Evolutionary conservation across 2,113 vertebrate genomes (phyloP).

Genomic region (Pomatorhinus ruficollis): DNA sequence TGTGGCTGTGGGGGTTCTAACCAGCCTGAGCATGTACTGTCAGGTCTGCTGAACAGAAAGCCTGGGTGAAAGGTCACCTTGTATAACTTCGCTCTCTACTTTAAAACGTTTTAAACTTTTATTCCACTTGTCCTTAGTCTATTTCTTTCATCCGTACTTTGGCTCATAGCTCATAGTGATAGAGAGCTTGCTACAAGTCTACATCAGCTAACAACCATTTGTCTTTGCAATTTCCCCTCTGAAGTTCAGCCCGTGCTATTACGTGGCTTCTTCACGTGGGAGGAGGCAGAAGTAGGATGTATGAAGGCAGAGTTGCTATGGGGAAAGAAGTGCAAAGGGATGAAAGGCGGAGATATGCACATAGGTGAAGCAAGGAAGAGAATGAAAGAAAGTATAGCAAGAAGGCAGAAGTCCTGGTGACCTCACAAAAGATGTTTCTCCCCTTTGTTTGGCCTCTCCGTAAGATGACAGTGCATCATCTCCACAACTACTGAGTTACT

Average conservation of each 20-base stretch:
- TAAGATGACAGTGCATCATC: background rate
- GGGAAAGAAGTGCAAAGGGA: background rate
- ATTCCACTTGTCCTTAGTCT: background rate
- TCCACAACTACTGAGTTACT: background rate
- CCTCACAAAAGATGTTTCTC: background rate
- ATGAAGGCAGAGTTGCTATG: conserved; percentile 14
- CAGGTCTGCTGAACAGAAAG: background rate
- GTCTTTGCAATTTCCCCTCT: background rate
- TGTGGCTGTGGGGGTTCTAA: background rate
- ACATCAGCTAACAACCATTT: background rate
- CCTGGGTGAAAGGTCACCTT: background rate
- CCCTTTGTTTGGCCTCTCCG: background rate
- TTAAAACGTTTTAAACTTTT: background rate
- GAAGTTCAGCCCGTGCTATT: background rate
- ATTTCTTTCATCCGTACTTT: background rate
- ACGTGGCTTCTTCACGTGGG: background rate
- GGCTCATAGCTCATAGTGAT: background rate
- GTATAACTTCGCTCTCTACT: background rate
- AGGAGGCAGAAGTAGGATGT: background rate
- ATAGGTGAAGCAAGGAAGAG: background rate
- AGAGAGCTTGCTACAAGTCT: background rate
- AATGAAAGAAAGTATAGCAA: background rate
- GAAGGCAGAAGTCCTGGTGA: background rate
- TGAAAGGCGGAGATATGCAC: background rate
- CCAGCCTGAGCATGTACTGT: background rate